Evolutionary conservation across 1,140 invertebrate genomes (phyloP), one percentile per base, ranked within the genome.

Genomic region (Aradophagus sp.): DNA sequence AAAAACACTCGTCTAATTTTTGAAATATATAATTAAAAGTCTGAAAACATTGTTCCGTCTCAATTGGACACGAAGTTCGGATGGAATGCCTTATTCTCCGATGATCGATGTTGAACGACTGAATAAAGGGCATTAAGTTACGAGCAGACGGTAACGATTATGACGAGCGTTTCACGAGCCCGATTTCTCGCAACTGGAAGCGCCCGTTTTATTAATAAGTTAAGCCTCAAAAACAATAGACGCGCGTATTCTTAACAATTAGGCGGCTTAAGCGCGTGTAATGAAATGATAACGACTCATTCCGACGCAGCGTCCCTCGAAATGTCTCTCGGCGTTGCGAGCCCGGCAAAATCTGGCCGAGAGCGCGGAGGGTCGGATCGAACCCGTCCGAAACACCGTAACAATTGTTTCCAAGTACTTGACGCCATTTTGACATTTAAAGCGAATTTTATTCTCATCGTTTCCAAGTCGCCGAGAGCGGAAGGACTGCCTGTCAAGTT

Each of bases 151-250:
- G 20, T 8, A 8, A 8, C 20, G 72, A 66, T 74, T 74, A 75
- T 45, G 15, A 27, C 32, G 31, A 53, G 20, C 63, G 35, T 23
- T 17, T 26, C 32, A 48, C 48, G 23, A 11, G 3, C 23, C 34
- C 56, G 55, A 66, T 61, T 56, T 20, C 31, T 36, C 39, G 10
- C 19, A 17, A 42, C 44, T 45, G 55, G 26, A 48, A 73, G 69
- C 69, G 71, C 53, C 56, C 70, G 61, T 80, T 83, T 79, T 77
- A 79, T 83, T 82, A 84, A 83, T 82, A 83, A 81, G 66, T 81
- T 77, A 55, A 80, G 74, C 78, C 72, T 45, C 36, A 69, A 66
- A 77, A 82, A 82, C 76, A 79, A 79, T 78, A 59, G 31, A 55
- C 65, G 47, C 55, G 66, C 50, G 52, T 75, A 73, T 77, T 79